Evolutionary conservation across 53 echinoderm and acorn worm genomes (phyloP), one percentile per base, ranked within the genome.

Genomic region (Luidia sarsii): DNA sequence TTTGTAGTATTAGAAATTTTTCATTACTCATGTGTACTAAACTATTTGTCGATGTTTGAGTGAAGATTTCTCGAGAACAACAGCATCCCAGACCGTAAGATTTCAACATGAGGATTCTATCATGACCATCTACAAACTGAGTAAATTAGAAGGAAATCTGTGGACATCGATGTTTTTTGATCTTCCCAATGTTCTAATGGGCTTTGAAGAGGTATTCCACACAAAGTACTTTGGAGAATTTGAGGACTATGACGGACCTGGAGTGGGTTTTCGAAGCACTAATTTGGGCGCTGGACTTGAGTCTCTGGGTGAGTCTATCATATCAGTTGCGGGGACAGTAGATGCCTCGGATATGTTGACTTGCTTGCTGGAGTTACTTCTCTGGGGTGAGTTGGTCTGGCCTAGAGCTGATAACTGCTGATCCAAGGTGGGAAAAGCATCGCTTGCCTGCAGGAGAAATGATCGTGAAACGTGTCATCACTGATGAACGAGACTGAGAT

Each of bases 381-480:
- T 11, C 39, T 15, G 43, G 18, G 46, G 7, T 19, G 20, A 18
- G 18, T 45, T 31, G 14, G 60, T 77, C 33, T 45, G 62, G 13
- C 77, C 60, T 32, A 77, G 45, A 0, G 60, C 61, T 6, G 77
- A 77, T 9, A 77, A 61, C 77, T 77, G 77, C 48, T 77, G 77
- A 33, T 77, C 77, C 2, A 77, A 48, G 60, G 77, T 77, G n/a
- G 77, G 77, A 7, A 30, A 19, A 46, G 36, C 38, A 45, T 61
- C 38, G 60, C 61, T 34, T 4, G 45, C 29, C 77, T 61, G 32
- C 4, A 61, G 77, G 19, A 45, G 19, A 65, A 15, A 65, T 16
- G 65, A 20, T 34, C 18, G n/a, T 33, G 39, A 35, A 35, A 10
- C 16, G 23, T 21, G 9, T 65, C 7, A n/a, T 19, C 65, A 65